Conservation (phyloP, 2,888 invertebrate genomes). For the Sinelater perroti region DNA sequence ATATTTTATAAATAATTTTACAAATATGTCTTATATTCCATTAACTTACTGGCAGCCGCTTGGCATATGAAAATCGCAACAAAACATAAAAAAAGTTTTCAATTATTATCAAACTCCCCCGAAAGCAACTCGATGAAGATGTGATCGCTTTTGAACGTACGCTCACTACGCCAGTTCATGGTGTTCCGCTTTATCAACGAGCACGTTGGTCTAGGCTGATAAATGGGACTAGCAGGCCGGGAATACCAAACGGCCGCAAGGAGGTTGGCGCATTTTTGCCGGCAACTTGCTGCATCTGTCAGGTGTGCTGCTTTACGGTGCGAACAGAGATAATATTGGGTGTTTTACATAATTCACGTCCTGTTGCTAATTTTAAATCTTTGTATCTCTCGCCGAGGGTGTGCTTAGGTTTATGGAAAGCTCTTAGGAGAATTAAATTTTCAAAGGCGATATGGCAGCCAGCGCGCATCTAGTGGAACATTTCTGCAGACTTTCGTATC, state of each 20-base stretch:
- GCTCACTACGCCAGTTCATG: slow-evolving; percentile 20
- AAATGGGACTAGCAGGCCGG: slow-evolving; percentile 19
- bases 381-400: slow-evolving; percentile 33
- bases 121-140: too few relatives aligned
- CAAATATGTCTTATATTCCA: too few relatives aligned
- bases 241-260: slow-evolving; percentile 28
- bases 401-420: slow-evolving; percentile 28
- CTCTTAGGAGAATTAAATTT: slow-evolving; percentile 33
- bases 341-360: slow-evolving; percentile 40
- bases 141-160: too few relatives aligned
- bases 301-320: slow-evolving; percentile 40
- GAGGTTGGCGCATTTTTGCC: slow-evolving; percentile 17
- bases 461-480: background rate
- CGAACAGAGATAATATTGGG: slow-evolving; percentile 39
- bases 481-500: background rate
- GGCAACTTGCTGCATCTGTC: slow-evolving; percentile 43
- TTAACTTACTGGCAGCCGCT: too few relatives aligned
- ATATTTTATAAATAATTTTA: too few relatives aligned
- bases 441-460: too few relatives aligned
- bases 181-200: slow-evolving; percentile 31
- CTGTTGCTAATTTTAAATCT: slow-evolving; percentile 40
- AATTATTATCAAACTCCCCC: too few relatives aligned
- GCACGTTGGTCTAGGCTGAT: slow-evolving; percentile 29
- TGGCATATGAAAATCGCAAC: too few relatives aligned
- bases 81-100: too few relatives aligned